phyloP scores from a whole-genome alignment of 2,797 vertebrate genomes.

The Anabacerthia variegaticeps region DNA sequence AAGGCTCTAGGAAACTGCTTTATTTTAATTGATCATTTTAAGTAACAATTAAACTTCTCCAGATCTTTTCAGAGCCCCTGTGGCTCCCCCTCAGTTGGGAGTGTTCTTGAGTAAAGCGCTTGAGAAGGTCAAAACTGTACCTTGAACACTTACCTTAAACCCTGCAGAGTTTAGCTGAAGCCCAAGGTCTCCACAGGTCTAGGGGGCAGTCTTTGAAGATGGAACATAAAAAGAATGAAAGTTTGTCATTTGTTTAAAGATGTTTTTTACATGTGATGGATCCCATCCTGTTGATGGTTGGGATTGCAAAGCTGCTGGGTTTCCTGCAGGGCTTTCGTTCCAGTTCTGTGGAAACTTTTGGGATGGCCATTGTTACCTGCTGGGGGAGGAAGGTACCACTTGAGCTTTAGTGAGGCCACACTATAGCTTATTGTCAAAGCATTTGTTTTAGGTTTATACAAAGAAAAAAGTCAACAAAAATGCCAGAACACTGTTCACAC shows the following conservation, averaged over 20 bases:
- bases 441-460: neutral
- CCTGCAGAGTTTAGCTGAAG: neutral
- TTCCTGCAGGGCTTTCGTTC: neutral
- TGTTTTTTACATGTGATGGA: neutral
- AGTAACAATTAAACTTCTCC: neutral
- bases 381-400: rapidly evolving
- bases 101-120: neutral
- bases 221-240: slow-evolving; percentile 32
- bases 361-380: rapidly evolving
- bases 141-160: neutral
- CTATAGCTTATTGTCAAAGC: neutral
- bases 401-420: no score
- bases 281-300: neutral
- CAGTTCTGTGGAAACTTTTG: neutral
- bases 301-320: neutral
- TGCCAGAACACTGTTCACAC: rapidly evolving
- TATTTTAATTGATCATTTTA: neutral
- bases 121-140: neutral
- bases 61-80: neutral
- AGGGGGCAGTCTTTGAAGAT: neutral
- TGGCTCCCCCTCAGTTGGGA: neutral
- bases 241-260: neutral
- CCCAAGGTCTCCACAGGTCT: neutral
- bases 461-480: neutral
- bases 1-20: neutral